Base-by-base conservation (phyloP, 2,113 vertebrate genomes). In the Anoplopoma fimbria region DNA sequence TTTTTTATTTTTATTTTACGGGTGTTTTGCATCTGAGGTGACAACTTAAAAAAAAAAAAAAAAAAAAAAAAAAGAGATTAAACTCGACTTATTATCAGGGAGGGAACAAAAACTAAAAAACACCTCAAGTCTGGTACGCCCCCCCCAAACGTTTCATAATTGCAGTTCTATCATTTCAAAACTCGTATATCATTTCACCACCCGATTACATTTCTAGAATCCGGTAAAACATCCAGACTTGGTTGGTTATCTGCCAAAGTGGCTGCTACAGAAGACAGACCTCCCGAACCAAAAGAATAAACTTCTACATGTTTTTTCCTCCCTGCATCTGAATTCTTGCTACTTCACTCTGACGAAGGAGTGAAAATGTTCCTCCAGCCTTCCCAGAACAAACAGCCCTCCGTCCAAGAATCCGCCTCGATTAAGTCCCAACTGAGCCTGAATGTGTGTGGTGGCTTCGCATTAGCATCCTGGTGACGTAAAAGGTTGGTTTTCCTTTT, bases 201-300 rank as follows among this genome's bases (percentile, higher is more conserved):
- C 55, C 33, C 7, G 21, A 75, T 64, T 25, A 1, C 14, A 33
- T 33, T 19, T 75, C 58, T 8, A 57, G 58, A 38, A 8, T 29
- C 49, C 33, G 57, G 69, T 74, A n/a, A 53, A 58, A 61, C 5
- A 36, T 27, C 64, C 6, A 0, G 60, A 67, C 49, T 3, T 0
- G 8, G 73, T 42, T 63, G 86, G 69, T 84, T 34, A 8, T 84
- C 79, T 81, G 91, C 58, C 76, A 31, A 19, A 82, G 79, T 69
- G 80, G 82, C 77, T 90, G 89, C 88, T 91, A 90, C 84, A 84
- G 84, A 31, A 77, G 55, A 82, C 88, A 57, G 75, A 75, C 25
- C 8, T 23, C 34, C 78, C 42, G 71, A 67, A 33, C 75, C 63
- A 42, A 62, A 29, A 4, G 23, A 6, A 5, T 4, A 4, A 36